Evolutionary conservation across 1,140 invertebrate genomes (phyloP).

Genomic region (Rhopalosiphum maidis): DNA sequence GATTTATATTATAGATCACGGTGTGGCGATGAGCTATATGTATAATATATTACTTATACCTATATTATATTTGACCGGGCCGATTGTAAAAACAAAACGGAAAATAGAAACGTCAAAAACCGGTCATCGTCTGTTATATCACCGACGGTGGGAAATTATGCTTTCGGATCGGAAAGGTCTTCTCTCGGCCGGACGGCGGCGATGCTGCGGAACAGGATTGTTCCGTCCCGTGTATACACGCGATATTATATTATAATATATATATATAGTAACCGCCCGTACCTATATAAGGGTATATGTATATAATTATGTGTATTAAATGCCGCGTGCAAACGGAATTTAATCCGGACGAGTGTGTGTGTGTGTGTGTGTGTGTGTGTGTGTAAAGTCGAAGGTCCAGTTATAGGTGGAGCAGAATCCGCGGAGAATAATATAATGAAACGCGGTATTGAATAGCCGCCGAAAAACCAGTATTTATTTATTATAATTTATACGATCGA

Average conservation of each 20-base stretch:
- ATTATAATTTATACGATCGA: neutral
- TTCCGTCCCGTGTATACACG: neutral
- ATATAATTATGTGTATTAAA: neutral
- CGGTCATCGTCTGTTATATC: neutral
- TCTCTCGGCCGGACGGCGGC: neutral
- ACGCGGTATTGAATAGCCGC: neutral
- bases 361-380: neutral
- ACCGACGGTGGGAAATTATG: neutral
- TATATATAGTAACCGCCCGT: neutral
- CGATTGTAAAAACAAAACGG: conserved; percentile 11
- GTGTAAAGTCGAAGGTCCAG: neutral
- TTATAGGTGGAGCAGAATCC: neutral
- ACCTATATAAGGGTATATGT: no score
- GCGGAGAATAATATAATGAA: neutral
- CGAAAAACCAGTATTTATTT: neutral
- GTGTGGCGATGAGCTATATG: neutral
- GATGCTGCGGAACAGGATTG: neutral
- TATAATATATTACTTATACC: no score
- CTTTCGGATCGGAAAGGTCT: neutral
- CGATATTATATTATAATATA: no score
- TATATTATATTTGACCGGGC: neutral
- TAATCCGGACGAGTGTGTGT: neutral
- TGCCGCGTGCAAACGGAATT: neutral
- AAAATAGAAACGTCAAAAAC: neutral
- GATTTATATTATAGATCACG: neutral